Evolutionary conservation across 2,797 vertebrate genomes (phyloP).

Genomic region (Austrolebias charrua): DNA sequence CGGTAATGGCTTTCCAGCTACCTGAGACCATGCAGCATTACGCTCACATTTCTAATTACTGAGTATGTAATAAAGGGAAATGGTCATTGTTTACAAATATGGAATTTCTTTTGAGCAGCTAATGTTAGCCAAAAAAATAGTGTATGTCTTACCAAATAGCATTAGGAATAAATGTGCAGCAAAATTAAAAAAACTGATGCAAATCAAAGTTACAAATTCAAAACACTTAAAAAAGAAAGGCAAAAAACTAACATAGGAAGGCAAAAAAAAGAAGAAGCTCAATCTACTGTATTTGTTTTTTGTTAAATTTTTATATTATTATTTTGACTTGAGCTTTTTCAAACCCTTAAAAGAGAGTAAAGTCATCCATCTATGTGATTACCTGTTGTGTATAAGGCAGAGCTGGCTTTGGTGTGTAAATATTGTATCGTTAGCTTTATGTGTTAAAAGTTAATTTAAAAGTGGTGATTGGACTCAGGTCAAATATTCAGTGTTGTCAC

Average conservation of each 20-base stretch:
- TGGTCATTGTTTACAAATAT: slow-evolving; percentile 37
- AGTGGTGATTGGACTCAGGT: slow-evolving; percentile 72
- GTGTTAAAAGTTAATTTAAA: slow-evolving; percentile 79
- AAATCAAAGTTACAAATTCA: slow-evolving; percentile 22
- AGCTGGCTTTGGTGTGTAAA: slow-evolving; percentile 78
- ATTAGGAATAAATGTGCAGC: slow-evolving; percentile 33
- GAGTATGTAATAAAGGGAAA: slow-evolving; percentile 54
- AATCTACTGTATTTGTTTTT: slow-evolving; percentile 28
- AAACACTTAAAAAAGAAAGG: slow-evolving; percentile 6
- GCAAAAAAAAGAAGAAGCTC: slow-evolving; percentile 10
- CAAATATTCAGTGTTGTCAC: slow-evolving; percentile 63
- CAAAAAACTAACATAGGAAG: slow-evolving; percentile 13
- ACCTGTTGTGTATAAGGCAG: slow-evolving; percentile 48
- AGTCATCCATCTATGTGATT: slow-evolving; percentile 39
- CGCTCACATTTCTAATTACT: slow-evolving; percentile 28
- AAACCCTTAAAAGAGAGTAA: slow-evolving; percentile 35
- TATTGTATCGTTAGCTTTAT: slow-evolving; percentile 73
- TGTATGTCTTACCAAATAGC: slow-evolving; percentile 8
- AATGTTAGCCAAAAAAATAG: slow-evolving; percentile 44
- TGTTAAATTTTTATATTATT: slow-evolving; percentile 9
- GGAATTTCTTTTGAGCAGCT: slow-evolving; percentile 67
- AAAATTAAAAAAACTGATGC: slow-evolving; percentile 8
- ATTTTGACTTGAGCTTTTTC: slow-evolving; percentile 35
- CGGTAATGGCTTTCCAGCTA: background rate
- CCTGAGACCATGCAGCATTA: slow-evolving; percentile 28